Conservation (phyloP, 2,797 vertebrate genomes). For the Sebastes matsubarae region DNA sequence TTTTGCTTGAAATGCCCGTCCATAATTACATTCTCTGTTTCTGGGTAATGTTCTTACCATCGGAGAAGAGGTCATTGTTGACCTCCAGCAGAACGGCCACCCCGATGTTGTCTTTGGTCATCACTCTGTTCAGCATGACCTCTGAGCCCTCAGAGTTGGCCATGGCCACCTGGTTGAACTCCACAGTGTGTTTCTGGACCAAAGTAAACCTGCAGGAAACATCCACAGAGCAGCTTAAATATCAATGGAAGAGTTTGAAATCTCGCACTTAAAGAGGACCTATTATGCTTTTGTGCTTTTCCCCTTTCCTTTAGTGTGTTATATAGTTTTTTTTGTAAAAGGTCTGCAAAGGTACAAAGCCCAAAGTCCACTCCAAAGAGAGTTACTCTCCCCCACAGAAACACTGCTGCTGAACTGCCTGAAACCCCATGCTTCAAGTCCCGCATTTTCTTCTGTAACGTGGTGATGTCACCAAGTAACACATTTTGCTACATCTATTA, state of each 20-base stretch:
- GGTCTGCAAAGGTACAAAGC: not conserved
- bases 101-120: slow-evolving; percentile 99
- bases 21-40: not conserved
- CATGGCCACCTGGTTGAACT: slow-evolving; percentile 99
- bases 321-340: not conserved
- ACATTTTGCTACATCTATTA: not conserved
- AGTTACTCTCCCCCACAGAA: too few species aligned
- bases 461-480: too few species aligned
- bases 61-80: slow-evolving; percentile 91
- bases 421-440: too few species aligned
- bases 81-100: slow-evolving; percentile 94
- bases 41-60: slow-evolving; percentile 77
- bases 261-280: not conserved
- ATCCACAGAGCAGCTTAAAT: not conserved
- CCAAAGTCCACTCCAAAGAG: too few species aligned
- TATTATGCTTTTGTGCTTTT: too few species aligned
- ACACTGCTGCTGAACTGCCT: too few species aligned
- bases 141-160: slow-evolving; percentile 98
- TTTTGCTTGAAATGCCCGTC: too few species aligned
- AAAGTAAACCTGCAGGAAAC: slow-evolving; percentile 87
- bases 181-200: slow-evolving; percentile 97
- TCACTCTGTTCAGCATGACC: slow-evolving; percentile 97
- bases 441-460: too few species aligned
- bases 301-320: too few species aligned
- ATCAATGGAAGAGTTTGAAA: not conserved